phyloP scores from a whole-genome alignment of 2,888 invertebrate species.

The Toxonevra muliebris region DNA sequence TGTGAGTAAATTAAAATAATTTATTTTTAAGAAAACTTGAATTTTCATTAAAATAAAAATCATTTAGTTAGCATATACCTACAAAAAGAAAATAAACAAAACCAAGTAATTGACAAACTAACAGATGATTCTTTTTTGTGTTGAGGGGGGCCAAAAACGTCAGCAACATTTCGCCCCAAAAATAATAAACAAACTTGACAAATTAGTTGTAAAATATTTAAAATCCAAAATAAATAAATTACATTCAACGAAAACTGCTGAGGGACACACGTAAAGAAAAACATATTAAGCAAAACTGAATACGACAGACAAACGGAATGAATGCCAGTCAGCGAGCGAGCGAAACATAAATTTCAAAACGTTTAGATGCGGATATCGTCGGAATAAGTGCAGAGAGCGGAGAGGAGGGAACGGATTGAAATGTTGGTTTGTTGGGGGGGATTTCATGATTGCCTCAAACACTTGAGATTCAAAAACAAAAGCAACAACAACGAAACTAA shows the following conservation, averaged over 20 bases:
- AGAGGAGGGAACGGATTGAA: no score
- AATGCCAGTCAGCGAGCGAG: not conserved
- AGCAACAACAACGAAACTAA: not conserved
- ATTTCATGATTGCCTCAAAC: conserved; percentile 1
- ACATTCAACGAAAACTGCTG: not conserved
- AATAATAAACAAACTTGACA: conserved; percentile 8
- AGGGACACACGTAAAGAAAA: conserved; percentile 3
- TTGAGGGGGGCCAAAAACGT: no score
- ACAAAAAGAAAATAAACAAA: no score
- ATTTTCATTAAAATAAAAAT: no score
- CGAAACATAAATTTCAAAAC: no score
- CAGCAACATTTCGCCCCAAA: no score
- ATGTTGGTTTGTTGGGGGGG: not conserved
- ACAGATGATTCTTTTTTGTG: no score
- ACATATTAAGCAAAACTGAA: not conserved
- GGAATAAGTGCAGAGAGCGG: no score
- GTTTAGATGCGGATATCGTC: no score
- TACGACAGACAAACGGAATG: not conserved
- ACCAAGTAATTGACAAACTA: no score
- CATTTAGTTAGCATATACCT: no score
- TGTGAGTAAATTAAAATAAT: not conserved
- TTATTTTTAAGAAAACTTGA: no score
- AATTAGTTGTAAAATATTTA: conserved; percentile 22
- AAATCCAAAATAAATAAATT: conserved; percentile 8
- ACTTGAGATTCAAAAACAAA: not conserved